These are phyloP conservation scores for Ricordea florida DNA, from an alignment of 92 coral and sea anemone species.

Conservation along the genomic window DNA sequence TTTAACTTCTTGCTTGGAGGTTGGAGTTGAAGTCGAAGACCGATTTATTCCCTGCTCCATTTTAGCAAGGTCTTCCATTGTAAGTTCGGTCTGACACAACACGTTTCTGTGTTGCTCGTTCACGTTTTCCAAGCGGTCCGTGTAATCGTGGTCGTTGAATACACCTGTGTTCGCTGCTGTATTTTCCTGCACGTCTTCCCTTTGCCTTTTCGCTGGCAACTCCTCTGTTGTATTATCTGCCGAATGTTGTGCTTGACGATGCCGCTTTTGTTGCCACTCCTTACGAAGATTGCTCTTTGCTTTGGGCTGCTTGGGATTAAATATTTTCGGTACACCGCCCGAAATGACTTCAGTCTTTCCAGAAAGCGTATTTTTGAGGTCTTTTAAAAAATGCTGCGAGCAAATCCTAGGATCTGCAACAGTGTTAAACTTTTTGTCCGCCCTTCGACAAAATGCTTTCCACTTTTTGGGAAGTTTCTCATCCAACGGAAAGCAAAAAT, in stretches of 20 bases:
- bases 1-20: constrained; percentile 11
- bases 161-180: no score
- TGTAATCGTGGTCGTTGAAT: no score
- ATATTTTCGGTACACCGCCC: constrained; percentile 4
- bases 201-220: constrained; percentile 16
- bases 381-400: not conserved
- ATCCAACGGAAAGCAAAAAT: constrained; percentile 2
- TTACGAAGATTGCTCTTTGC: constrained; percentile 8
- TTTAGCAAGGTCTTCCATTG: no score
- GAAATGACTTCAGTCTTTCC: constrained; percentile 25
- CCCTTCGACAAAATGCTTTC: constrained; percentile 17
- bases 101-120: no score
- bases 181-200: constrained; percentile 23
- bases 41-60: no score
- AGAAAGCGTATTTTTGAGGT: constrained; percentile 7
- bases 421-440: constrained; percentile 15
- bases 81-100: no score
- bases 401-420: constrained; percentile 9
- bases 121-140: no score
- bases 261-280: constrained; percentile 7
- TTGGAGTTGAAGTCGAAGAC: no score
- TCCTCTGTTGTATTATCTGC: constrained; percentile 22
- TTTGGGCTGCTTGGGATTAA: constrained; percentile 5
- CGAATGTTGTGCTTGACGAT: constrained; percentile 24
- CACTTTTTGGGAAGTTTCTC: constrained; percentile 11